phyloP scores from a whole-genome alignment of 2,888 invertebrate genomes.

The Xanthia togata region DNA sequence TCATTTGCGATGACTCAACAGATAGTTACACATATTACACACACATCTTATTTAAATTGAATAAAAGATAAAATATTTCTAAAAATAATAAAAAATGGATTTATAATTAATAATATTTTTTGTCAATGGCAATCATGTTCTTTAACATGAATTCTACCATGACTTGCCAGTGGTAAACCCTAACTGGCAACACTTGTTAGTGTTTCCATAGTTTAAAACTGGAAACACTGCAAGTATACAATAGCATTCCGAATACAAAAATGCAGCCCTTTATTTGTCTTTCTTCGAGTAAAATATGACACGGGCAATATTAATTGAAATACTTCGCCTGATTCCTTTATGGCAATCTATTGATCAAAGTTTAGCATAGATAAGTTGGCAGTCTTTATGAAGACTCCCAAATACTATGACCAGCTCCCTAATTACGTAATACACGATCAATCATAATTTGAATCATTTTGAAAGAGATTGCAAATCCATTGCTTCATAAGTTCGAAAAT shows the following conservation, averaged over 20 bases:
- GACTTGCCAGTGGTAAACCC: constrained; percentile 65
- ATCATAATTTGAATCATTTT: too few relatives aligned
- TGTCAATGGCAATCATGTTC: constrained; percentile 46
- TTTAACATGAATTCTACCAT: constrained; percentile 35
- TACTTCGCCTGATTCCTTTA: not conserved
- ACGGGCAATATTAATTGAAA: constrained; percentile 5
- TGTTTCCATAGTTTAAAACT: constrained; percentile 30
- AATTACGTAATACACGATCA: too few relatives aligned
- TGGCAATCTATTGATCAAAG: not conserved
- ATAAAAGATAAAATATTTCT: constrained; percentile 5
- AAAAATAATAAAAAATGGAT: not conserved
- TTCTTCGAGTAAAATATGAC: constrained; percentile 7
- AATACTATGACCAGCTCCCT: not conserved
- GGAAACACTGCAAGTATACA: constrained; percentile 30
- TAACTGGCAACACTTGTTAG: constrained; percentile 51
- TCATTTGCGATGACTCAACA: not conserved
- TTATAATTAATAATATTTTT: constrained; percentile 8
- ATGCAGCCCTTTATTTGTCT: constrained; percentile 5
- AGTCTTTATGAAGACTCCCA: constrained; percentile 1
- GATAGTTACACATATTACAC: not conserved
- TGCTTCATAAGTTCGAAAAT: too few relatives aligned
- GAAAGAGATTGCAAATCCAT: too few relatives aligned
- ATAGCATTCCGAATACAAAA: constrained; percentile 7
- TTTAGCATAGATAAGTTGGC: not conserved
- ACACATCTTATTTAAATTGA: not conserved